phyloP scores from a whole-genome alignment of 2,888 invertebrate genomes.

The Stictocephala bisonia region DNA sequence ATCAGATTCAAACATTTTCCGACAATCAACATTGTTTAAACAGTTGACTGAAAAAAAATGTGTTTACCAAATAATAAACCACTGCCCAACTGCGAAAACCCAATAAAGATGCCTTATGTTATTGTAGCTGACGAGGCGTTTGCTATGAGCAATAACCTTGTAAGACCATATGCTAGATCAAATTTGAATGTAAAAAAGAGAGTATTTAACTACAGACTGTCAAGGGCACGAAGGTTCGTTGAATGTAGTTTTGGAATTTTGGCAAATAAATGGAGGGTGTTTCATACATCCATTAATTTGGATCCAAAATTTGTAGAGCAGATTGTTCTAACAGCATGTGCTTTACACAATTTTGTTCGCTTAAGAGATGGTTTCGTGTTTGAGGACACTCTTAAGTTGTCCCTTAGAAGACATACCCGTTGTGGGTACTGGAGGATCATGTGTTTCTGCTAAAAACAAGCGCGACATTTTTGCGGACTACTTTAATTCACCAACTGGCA shows the following conservation, averaged over 20 bases:
- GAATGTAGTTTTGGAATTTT: no score
- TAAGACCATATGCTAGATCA: conserved; percentile 6
- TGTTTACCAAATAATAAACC: background rate
- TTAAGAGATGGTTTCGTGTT: background rate
- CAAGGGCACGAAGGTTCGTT: no score
- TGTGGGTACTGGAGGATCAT: background rate
- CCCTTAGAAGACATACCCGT: background rate
- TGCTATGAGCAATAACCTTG: background rate
- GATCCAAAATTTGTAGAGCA: background rate
- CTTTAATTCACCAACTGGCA: background rate
- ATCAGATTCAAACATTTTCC: conserved; percentile 38
- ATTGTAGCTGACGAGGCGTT: conserved; percentile 9
- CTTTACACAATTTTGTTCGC: background rate
- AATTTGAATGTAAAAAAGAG: background rate
- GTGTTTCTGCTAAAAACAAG: background rate
- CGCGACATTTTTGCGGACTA: background rate
- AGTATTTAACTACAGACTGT: no score
- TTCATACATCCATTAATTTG: background rate
- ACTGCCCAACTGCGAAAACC: background rate
- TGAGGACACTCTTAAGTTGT: background rate
- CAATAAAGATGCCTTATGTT: background rate
- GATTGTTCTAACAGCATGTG: no score
- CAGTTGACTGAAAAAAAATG: background rate
- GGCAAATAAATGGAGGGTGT: no score
- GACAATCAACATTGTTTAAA: background rate